A percentile compares a stretch with the other conserved stretches of the same genome.
These are phyloP conservation scores for Thripadectes ignobilis DNA, from an alignment of 2,797 vertebrate species.

Conservation along the genomic window DNA sequence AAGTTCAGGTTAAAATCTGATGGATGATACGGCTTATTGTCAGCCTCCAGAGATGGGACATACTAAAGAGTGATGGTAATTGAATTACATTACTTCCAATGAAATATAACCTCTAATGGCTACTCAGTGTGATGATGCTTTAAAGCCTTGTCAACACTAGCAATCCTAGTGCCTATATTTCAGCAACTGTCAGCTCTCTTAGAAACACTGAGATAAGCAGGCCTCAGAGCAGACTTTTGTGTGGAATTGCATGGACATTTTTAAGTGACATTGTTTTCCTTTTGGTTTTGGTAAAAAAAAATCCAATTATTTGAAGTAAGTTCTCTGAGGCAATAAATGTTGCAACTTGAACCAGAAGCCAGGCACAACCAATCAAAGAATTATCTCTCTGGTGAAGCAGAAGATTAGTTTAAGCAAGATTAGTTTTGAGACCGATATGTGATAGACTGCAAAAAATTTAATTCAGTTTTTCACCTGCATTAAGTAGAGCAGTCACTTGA, in stretches of 20 bases:
- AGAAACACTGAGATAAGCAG: constrained; percentile 59
- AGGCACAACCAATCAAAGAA: background rate
- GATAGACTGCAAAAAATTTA: background rate
- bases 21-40: constrained; percentile 43
- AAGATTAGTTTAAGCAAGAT: background rate
- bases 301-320: background rate
- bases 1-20: constrained; percentile 67
- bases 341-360: background rate
- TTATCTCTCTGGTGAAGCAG: background rate
- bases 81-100: constrained; percentile 67
- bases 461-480: background rate
- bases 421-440: background rate
- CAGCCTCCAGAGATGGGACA: constrained; percentile 37
- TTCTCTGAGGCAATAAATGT: background rate
- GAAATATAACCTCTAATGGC: constrained; percentile 71
- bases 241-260: background rate
- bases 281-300: constrained; percentile 6
- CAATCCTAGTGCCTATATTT: constrained; percentile 67
- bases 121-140: constrained; percentile 69
- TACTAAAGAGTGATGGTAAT: constrained; percentile 66
- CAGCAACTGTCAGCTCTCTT: constrained; percentile 60
- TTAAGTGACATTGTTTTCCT: constrained; percentile 29
- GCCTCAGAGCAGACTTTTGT: background rate
- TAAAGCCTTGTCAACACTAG: constrained; percentile 70
- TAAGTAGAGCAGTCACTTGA: background rate